A percentile compares a stretch with the other conserved stretches of the same genome.
Evolutionary conservation across 2,797 vertebrate genomes (phyloP).

Genomic region (Steatocranus sp.): DNA sequence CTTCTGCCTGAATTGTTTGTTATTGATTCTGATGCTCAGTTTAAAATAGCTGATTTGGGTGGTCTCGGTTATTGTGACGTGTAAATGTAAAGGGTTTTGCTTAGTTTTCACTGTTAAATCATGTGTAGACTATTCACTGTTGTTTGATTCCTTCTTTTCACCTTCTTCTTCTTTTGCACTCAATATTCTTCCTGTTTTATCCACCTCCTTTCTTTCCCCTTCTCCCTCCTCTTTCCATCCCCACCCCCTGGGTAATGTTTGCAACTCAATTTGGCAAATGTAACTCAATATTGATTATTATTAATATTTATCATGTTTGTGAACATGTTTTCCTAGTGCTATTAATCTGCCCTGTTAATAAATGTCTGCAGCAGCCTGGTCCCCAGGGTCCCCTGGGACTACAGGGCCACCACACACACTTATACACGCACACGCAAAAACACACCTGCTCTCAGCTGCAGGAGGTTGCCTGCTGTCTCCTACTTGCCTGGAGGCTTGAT

Average conservation of each 20-base stretch:
- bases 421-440: conserved; percentile 29
- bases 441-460: conserved; percentile 53
- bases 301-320: conserved; percentile 90
- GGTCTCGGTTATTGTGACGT: neutral
- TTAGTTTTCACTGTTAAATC: neutral
- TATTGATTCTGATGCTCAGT: neutral
- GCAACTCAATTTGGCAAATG: conserved; percentile 78
- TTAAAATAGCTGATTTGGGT: neutral
- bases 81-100: neutral
- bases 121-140: neutral
- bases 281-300: conserved; percentile 90
- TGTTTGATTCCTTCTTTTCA: neutral
- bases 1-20: neutral
- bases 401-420: conserved; percentile 61
- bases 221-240: neutral
- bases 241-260: conserved; percentile 69
- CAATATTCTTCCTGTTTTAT: neutral
- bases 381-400: conserved; percentile 72
- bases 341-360: conserved; percentile 90
- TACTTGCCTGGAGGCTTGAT: conserved; percentile 53
- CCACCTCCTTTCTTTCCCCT: neutral
- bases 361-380: conserved; percentile 77
- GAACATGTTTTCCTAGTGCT: conserved; percentile 81
- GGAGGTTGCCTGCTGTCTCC: conserved; percentile 60
- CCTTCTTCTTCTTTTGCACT: neutral